Evolutionary conservation across 2,113 vertebrate species (phyloP), one percentile per base, ranked within the genome.

Genomic region (Tor tambroides): DNA sequence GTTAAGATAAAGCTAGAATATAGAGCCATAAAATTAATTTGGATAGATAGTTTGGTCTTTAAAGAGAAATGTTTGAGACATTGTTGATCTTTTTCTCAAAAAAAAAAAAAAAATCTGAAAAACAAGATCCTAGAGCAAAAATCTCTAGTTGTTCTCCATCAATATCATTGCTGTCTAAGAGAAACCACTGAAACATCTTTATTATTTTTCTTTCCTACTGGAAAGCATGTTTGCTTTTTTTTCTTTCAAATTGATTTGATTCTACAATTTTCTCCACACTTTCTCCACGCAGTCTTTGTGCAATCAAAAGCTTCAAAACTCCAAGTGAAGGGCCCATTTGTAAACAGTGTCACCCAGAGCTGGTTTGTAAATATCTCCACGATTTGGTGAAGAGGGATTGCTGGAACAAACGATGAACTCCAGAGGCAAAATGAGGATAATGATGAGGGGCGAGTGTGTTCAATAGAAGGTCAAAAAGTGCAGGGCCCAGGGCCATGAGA

Each of bases 401-500:
- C 32, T 78, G 86, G 83, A 80, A 87, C 83, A 78, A 78, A 87
- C 86, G 80, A 83, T 85, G 88, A 87, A 81, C 89, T 87, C 87
- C 84, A 80, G 74, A 85, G 89, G 91, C 86, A 84, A 86, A 91
- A 86, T 81, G 90, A 65, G 35, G 91, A 89, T 93, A 92, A 94
- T 93, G 93, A 94, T 89, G 90, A 91, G 90, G 88, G 91, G 89
- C 85, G 91, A 92, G 92, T 92, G 92, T 90, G 92, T 94, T 95
- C 93, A 94, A 92, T 91, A 84, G 71, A 38, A 89, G 91, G 94
- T 95, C 93, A 95, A 91, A 92, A 93, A 93, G 92, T 92, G 91
- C 83, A 91, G 63, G 80, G 89, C 94, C 92, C 80, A 76, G 88
- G 92, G 93, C 90, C 85, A 91, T 87, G 89, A 81, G 82, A 69